Evolutionary conservation across 2,113 vertebrate genomes (phyloP).

Genomic region (Synchiropus splendidus): DNA sequence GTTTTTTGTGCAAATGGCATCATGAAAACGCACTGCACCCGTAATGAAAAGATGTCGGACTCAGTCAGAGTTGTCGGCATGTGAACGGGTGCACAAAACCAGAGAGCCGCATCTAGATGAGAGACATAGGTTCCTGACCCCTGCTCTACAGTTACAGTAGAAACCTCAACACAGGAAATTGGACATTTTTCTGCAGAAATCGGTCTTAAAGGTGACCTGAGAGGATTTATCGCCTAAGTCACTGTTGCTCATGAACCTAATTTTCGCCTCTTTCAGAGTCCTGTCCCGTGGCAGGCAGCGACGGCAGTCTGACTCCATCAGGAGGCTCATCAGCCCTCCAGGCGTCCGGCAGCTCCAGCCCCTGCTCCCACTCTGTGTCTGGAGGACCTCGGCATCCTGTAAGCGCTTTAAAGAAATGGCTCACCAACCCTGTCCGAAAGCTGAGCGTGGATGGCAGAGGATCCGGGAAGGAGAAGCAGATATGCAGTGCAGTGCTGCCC

Average conservation of each 20-base stretch:
- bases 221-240: constrained; percentile 27
- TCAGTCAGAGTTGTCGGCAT: too few relatives aligned
- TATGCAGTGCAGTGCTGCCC: constrained; percentile 24
- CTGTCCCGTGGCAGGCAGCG: constrained; percentile 71
- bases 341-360: constrained; percentile 67
- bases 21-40: too few relatives aligned
- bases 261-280: constrained; percentile 58
- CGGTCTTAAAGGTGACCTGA: constrained; percentile 34
- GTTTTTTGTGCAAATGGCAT: too few relatives aligned
- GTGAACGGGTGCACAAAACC: too few relatives aligned
- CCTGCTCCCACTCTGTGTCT: constrained; percentile 58
- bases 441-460: constrained; percentile 50
- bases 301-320: constrained; percentile 68
- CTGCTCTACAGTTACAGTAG: constrained; percentile 21
- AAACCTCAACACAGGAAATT: constrained; percentile 45
- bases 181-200: constrained; percentile 46
- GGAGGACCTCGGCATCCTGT: constrained; percentile 62
- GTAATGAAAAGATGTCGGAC: too few relatives aligned
- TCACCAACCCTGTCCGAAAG: constrained; percentile 69
- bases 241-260: constrained; percentile 7
- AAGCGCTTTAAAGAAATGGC: constrained; percentile 73
- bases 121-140: too few relatives aligned
- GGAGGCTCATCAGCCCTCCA: constrained; percentile 63
- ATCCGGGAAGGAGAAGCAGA: constrained; percentile 49
- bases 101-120: too few relatives aligned